Percentiles rank a stretch among this genome's conserved stretches.
phyloP scores from a whole-genome alignment of 2,797 vertebrate genomes.

The Phalloptychus januarius region DNA sequence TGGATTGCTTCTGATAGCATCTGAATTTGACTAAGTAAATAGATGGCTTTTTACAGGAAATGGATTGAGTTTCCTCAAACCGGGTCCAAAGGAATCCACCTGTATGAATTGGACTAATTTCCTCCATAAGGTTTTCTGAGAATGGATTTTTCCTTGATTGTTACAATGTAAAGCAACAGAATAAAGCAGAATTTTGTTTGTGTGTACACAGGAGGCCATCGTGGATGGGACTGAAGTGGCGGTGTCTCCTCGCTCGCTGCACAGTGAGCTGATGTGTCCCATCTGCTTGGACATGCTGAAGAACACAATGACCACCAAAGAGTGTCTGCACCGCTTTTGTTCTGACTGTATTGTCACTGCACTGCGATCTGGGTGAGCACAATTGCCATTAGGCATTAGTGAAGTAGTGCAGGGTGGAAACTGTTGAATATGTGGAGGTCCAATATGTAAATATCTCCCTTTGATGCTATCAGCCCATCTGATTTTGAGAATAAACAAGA shows the following conservation, averaged over 20 bases:
- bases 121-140: neutral
- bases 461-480: too few relatives aligned
- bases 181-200: neutral
- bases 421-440: neutral
- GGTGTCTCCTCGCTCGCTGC: conserved; percentile 88
- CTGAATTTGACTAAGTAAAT: neutral
- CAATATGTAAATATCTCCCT: neutral
- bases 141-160: neutral
- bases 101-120: neutral
- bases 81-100: neutral
- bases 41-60: neutral
- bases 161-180: neutral
- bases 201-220: conserved; percentile 84
- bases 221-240: conserved; percentile 91
- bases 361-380: conserved; percentile 85
- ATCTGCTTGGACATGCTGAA: conserved; percentile 95
- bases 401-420: neutral
- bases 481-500: neutral
- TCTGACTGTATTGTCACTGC: conserved; percentile 92
- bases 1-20: neutral
- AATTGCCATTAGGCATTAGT: neutral
- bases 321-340: conserved; percentile 92
- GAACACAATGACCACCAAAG: conserved; percentile 95
- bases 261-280: conserved; percentile 93
- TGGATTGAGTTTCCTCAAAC: neutral